Base-by-base conservation (phyloP, 2,888 invertebrate species). In the Leptinotarsa haldemani region DNA sequence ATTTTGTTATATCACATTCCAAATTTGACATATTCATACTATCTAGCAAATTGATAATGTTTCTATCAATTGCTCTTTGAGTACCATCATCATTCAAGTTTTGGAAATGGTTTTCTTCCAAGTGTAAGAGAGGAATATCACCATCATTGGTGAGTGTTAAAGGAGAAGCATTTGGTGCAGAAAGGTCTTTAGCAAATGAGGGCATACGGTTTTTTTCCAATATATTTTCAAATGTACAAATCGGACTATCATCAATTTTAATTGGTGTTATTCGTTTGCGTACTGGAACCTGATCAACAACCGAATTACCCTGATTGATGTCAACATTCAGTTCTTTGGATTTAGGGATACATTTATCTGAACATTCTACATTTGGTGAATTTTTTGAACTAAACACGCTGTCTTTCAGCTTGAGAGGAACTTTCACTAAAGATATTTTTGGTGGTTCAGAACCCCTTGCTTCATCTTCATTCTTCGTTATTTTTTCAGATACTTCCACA, bases 121-220 rank as follows among this genome's bases (percentile, higher is more conserved):
- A 69, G 47, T 79, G 76, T 25, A 81, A 63, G 22, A 79, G 58
- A 12, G 81, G 80, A 22, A 80, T 81, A 25, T 80, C 78, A 7
- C 78, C 78, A 9, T 80, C 79, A 25, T 79, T 74, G 13, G 78
- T 78, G 12, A 79, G 61, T 15, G 75, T 74, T 3, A 79, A 47
- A 7, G 72, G 65, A 4, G 76, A 70, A 16, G 12, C 40, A n/a
- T 61, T 61, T n/a, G 61, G 40, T 30, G 61, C 50, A 16, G 63
- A 30, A 16, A 72, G 63, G 1, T 70, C 63, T 65, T 66, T 70
- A 16, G 40, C 40, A 13, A 73, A 65, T 22, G 65, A 47, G 30
- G 74, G 50, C 16, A 63, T 16, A 18, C 52, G 25, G n/a, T 69
- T 74, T 65, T 70, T 77, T 13, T 47, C 70, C 15, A 78, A 63